These are phyloP conservation scores for Spongilla lacustris DNA, from an alignment of 37 sponge, comb jelly and placozoan species.

Conservation along the genomic window DNA sequence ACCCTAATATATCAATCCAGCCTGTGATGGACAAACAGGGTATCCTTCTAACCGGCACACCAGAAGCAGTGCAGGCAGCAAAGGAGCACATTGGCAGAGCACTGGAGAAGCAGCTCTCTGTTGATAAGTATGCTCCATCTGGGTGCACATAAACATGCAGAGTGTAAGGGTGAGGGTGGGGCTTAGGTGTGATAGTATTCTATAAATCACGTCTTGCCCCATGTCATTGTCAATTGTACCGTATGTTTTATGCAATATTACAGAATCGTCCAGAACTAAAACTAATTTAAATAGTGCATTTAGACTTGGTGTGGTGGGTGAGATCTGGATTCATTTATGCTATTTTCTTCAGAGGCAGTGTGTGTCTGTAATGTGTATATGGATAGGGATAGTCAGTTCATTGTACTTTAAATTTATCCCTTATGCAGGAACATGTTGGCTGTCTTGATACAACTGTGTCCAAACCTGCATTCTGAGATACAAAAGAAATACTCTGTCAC, in stretches of 20 bases:
- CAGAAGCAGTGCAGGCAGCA: conserved; percentile 55
- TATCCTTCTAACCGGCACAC: conserved; percentile 29
- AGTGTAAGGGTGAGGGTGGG: not conserved
- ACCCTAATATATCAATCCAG: conserved; percentile 55
- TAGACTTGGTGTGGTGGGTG: too few relatives aligned
- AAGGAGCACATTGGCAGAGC: conserved; percentile 8
- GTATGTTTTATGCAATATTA: too few relatives aligned
- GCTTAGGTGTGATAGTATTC: too few relatives aligned
- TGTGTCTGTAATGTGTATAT: not conserved
- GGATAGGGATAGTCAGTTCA: not conserved
- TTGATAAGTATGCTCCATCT: not conserved
- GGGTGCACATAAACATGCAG: not conserved
- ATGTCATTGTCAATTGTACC: too few relatives aligned
- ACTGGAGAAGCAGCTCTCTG: conserved; percentile 40
- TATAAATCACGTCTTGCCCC: too few relatives aligned
- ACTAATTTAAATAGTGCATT: too few relatives aligned
- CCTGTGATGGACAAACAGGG: conserved; percentile 1
- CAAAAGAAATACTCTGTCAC: not conserved
- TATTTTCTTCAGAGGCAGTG: too few relatives aligned
- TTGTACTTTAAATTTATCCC: too few relatives aligned
- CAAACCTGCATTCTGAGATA: not conserved
- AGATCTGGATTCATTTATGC: too few relatives aligned
- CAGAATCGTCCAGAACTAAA: too few relatives aligned
- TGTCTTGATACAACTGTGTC: conserved; percentile 2
- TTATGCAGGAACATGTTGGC: not conserved